A percentile compares a stretch with the other conserved stretches of the same genome.
phyloP scores from a whole-genome alignment of 2,113 vertebrate genomes.

The Ardeotis arabs region DNA sequence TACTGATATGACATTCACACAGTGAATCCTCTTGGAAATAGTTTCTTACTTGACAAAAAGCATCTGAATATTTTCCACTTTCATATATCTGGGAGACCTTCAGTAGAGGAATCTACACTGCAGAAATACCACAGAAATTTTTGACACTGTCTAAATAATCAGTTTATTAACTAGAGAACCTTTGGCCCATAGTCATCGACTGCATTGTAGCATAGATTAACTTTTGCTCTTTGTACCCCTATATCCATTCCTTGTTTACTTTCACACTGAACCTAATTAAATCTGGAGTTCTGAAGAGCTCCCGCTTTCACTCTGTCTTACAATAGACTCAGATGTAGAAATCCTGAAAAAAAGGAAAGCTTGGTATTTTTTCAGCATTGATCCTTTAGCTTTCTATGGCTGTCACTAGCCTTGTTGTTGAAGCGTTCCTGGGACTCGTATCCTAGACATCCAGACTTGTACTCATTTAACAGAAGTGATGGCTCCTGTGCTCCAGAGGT shows the following conservation, averaged over 20 bases:
- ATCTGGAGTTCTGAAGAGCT: background rate
- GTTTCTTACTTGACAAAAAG: background rate
- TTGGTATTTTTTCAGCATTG: background rate
- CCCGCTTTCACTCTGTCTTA: background rate
- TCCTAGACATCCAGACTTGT: background rate
- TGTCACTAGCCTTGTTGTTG: background rate
- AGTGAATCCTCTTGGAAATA: background rate
- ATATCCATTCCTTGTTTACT: background rate
- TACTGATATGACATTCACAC: background rate
- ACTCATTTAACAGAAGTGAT: background rate
- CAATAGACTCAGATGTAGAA: background rate
- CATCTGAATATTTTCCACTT: background rate
- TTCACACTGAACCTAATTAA: background rate
- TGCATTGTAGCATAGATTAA: background rate
- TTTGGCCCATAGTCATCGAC: background rate
- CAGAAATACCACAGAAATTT: background rate
- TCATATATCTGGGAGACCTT: background rate
- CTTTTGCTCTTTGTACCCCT: background rate
- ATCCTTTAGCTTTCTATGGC: background rate
- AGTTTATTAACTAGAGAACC: background rate
- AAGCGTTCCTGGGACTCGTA: fast-evolving
- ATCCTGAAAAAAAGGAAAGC: background rate
- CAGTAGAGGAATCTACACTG: background rate
- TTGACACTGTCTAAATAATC: background rate
- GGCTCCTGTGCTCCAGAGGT: background rate